phyloP scores from a whole-genome alignment of 2,888 invertebrate genomes.

The Leptinotarsa rubiginosa region DNA sequence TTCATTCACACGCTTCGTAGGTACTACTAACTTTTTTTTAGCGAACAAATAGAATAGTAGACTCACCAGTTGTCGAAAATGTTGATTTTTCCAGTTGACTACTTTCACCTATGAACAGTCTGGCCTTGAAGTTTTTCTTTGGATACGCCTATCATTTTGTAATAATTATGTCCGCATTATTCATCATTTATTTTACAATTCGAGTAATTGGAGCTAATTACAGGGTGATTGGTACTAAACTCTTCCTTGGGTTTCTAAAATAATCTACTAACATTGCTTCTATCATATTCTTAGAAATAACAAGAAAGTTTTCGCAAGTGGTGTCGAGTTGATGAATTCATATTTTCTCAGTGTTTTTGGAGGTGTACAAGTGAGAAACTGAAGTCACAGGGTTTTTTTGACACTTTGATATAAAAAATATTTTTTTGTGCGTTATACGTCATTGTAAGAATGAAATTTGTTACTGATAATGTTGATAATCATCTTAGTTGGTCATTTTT shows the following conservation, averaged over 20 bases:
- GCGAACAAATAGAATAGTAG: conserved; percentile 5
- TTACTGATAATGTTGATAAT: too few relatives aligned
- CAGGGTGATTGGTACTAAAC: conserved; percentile 10
- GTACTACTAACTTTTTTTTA: conserved; percentile 6
- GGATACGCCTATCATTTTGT: conserved; percentile 34
- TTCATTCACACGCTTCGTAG: conserved; percentile 15
- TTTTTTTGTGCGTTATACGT: too few relatives aligned
- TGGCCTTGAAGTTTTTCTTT: conserved; percentile 10
- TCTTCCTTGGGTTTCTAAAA: background rate
- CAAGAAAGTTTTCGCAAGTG: background rate
- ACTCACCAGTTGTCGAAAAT: conserved; percentile 11
- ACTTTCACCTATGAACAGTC: conserved; percentile 4
- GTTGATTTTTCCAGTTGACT: conserved; percentile 6
- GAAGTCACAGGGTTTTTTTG: too few relatives aligned
- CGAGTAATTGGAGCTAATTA: background rate
- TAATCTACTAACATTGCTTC: conserved; percentile 5
- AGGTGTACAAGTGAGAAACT: too few relatives aligned
- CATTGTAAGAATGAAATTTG: too few relatives aligned
- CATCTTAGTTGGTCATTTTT: too few relatives aligned
- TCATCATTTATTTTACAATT: conserved; percentile 38
- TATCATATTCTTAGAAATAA: background rate
- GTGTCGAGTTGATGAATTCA: too few relatives aligned
- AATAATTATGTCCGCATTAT: conserved; percentile 16
- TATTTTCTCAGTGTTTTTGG: too few relatives aligned
- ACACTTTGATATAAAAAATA: too few relatives aligned